Evolutionary conservation across 1,140 invertebrate species (phyloP).

Genomic region (Pemphigus obesinymphae): DNA sequence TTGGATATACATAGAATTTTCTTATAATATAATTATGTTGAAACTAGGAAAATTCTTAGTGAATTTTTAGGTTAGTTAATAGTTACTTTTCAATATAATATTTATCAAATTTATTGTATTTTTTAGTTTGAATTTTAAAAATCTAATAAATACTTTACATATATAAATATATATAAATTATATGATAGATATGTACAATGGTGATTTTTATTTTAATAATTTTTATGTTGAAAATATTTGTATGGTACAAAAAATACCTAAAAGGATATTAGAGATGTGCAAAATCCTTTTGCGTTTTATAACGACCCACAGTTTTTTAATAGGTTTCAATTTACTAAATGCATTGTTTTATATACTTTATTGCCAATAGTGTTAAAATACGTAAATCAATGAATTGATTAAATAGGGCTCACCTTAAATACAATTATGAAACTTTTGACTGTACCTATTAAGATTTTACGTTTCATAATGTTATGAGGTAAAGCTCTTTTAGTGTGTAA

Average conservation of each 20-base stretch:
- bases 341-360: background rate
- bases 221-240: too few species aligned
- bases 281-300: background rate
- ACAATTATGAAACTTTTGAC: background rate
- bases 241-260: background rate
- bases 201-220: background rate
- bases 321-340: background rate
- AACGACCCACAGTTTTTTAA: background rate
- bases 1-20: background rate
- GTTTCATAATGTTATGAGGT: background rate
- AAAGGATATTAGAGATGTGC: background rate
- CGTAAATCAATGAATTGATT: background rate
- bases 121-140: background rate
- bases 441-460: conserved; percentile 1
- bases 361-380: background rate
- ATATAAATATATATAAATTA: too few species aligned
- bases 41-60: background rate
- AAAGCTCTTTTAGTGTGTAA: background rate
- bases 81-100: background rate
- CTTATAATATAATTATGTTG: background rate
- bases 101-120: background rate
- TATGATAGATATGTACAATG: background rate
- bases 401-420: background rate
- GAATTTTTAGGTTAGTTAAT: background rate
- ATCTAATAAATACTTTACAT: background rate